These are phyloP conservation scores for Bufo gargarizans DNA, from an alignment of 2,113 vertebrate species.

Conservation along the genomic window DNA sequence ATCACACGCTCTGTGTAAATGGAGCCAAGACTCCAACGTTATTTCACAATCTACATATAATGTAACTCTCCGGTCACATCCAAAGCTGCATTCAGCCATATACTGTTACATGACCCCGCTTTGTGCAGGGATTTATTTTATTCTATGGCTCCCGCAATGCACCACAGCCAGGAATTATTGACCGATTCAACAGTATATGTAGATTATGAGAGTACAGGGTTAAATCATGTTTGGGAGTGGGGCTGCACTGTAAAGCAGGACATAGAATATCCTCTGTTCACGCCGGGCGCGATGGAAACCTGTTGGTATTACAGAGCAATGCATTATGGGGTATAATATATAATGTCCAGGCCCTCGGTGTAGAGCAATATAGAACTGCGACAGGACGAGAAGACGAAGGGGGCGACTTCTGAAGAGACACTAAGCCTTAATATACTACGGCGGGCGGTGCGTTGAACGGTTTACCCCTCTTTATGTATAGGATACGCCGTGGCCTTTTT, in stretches of 20 bases:
- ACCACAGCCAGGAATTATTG: neutral
- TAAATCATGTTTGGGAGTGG: neutral
- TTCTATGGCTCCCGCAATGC: neutral
- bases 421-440: constrained; percentile 77
- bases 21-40: neutral
- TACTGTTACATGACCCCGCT: no score
- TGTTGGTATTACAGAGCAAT: neutral
- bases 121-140: no score
- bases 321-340: neutral
- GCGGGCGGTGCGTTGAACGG: constrained; percentile 65
- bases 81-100: neutral
- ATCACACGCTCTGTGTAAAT: no score
- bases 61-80: neutral
- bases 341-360: neutral
- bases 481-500: constrained; percentile 66
- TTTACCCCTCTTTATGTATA: constrained; percentile 65
- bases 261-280: neutral
- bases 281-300: neutral
- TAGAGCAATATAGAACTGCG: neutral
- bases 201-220: neutral
- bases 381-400: neutral
- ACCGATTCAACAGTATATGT: neutral
- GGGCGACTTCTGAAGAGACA: neutral
- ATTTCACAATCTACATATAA: neutral
- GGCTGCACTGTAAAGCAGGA: neutral